Evolutionary conservation across 2,888 invertebrate species (phyloP), one percentile per base, ranked within the genome.

Genomic region (Neoitamus cyanurus): DNA sequence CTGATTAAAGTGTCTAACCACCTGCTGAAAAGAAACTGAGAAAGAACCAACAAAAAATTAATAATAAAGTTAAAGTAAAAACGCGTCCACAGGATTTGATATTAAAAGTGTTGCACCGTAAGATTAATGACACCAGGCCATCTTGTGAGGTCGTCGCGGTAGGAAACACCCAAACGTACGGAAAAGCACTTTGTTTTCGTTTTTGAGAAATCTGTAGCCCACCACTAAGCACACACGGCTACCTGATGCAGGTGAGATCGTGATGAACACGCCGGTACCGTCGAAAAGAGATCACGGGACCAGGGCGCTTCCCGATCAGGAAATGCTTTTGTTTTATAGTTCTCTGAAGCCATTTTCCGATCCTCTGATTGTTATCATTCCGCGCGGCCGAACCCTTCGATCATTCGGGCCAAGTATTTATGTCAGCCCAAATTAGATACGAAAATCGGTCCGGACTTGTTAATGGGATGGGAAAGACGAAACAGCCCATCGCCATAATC

Each of bases 281-380:
- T 37, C 37, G 25, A 69, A 82, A 82, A 28, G 68, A 82, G 82
- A 82, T 82, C 69, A 69, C 69, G 69, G 69, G 36, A 58, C 31
- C 20, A 68, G 68, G 70, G 70, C 34, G 31, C 70, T 31, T 75
- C 37, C 36, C 69, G 68, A 82, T 82, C 82, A 82, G 82, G 82
- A 82, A 82, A 82, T 82, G 69, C 69, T 82, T 82, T 68, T 82
- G 82, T 82, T 82, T 82, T 82, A 82, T 82, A 68, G 82, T 69
- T 78, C 58, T 58, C 48, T 34, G 82, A 69, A 69, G 82, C 82
- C 34, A 25, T 69, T 34, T 37, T n/a, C 36, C 75, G 34, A 20
- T 25, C 58, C 30, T 68, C 69, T 69, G 82, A 82, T 82, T 82
- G 36, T 82, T 82, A 82, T 82, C 82, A 82, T 69, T 37, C 36